A percentile compares a stretch with the other conserved stretches of the same genome.
Conservation (phyloP, 2,888 invertebrate species). For the Hirtodrosophila cameraria region DNA sequence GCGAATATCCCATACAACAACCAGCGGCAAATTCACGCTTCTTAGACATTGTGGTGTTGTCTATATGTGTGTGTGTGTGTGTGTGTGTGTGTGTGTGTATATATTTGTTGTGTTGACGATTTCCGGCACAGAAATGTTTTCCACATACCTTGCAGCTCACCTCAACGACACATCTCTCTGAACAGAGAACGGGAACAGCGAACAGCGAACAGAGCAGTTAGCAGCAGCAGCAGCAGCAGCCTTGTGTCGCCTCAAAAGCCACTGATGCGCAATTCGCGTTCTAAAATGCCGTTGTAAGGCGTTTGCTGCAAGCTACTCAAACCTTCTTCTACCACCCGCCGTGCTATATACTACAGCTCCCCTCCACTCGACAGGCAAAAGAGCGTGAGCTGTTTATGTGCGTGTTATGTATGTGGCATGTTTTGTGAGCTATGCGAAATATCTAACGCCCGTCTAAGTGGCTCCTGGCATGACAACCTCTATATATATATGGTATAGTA, state of each 20-base stretch:
- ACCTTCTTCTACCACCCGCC: conserved; percentile 2
- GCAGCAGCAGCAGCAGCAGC: conserved; percentile 30
- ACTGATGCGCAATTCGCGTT: conserved; percentile 62
- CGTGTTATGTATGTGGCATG: conserved; percentile 68
- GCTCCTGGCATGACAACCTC: conserved; percentile 25
- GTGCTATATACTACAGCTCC: not conserved
- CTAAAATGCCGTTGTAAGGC: conserved; percentile 36
- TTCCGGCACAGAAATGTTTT: conserved; percentile 51
- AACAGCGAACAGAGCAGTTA: no score
- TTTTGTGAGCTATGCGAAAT: conserved; percentile 47
- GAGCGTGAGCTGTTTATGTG: conserved; percentile 43
- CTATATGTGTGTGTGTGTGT: not conserved
- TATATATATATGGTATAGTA: no score
- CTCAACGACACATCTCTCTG: conserved; percentile 4
- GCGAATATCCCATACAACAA: conserved; percentile 11
- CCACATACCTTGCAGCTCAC: conserved; percentile 12
- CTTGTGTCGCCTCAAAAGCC: conserved; percentile 68
- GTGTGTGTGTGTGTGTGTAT: not conserved
- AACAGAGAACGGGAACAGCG: no score
- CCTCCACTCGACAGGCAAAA: conserved; percentile 14
- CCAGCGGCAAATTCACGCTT: conserved; percentile 66
- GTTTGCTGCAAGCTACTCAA: conserved; percentile 34
- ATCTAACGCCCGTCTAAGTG: conserved; percentile 57
- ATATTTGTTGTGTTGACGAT: conserved; percentile 58
- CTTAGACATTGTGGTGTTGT: conserved; percentile 51